Conservation (phyloP, 2,888 invertebrate species). For the Pimpla rufipes region DNA sequence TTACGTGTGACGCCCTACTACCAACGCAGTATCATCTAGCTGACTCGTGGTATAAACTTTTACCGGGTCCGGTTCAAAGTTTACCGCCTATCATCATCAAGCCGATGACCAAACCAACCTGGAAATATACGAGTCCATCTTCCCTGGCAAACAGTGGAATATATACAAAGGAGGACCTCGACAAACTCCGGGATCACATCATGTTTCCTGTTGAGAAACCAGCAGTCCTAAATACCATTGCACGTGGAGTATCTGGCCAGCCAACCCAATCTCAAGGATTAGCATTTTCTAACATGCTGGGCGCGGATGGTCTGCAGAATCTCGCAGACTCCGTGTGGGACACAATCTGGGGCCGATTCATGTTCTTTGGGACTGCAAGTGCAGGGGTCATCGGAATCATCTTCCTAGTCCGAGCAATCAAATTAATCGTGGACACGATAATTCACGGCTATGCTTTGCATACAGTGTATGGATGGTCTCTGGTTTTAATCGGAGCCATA, state of each 20-base stretch:
- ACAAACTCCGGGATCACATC: conserved; percentile 37
- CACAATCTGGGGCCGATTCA: conserved; percentile 8
- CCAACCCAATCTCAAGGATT: background rate
- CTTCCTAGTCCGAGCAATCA: background rate
- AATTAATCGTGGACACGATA: conserved; percentile 31
- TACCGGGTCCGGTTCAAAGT: conserved; percentile 49
- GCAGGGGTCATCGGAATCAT: conserved; percentile 4
- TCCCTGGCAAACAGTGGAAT: conserved; percentile 56
- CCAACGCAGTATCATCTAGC: conserved; percentile 52
- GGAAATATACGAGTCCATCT: conserved; percentile 66
- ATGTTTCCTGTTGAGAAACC: conserved; percentile 60
- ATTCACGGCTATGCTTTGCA: conserved; percentile 45
- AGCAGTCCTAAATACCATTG: conserved; percentile 21
- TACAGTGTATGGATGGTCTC: conserved; percentile 41
- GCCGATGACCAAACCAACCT: conserved; percentile 54
- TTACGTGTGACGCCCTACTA: conserved; percentile 9
- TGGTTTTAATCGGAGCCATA: no score
- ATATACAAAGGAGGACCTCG: conserved; percentile 37
- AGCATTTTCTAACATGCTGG: background rate
- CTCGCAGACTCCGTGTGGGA: conserved; percentile 23
- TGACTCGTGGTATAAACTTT: conserved; percentile 67
- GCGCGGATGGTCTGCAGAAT: background rate
- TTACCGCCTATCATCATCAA: conserved; percentile 48
- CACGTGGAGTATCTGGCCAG: conserved; percentile 26
- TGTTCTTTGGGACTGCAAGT: conserved; percentile 3